phyloP scores from a whole-genome alignment of 2,113 vertebrate genomes.

The Laticauda colubrina region DNA sequence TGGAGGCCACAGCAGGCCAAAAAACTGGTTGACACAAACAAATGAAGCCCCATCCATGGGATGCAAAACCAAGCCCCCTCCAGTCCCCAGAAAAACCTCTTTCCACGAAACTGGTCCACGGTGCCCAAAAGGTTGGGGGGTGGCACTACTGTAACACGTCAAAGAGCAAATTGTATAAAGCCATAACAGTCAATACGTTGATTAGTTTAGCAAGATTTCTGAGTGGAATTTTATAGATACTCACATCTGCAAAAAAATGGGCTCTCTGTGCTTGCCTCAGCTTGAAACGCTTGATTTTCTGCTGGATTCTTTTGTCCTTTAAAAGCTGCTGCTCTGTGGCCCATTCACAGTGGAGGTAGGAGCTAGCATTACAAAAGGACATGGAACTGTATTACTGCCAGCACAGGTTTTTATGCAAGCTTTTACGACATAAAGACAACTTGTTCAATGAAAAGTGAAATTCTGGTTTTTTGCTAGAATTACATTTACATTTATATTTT shows the following conservation, averaged over 20 bases:
- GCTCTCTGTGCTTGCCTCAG: constrained; percentile 96
- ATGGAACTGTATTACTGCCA: constrained; percentile 45
- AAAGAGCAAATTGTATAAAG: neutral
- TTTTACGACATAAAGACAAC: neutral
- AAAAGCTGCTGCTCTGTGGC: constrained; percentile 93
- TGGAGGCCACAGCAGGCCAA: no score
- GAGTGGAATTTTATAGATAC: constrained; percentile 49
- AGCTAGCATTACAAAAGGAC: constrained; percentile 74
- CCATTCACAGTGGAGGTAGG: constrained; percentile 99
- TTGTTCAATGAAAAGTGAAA: neutral
- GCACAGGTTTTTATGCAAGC: constrained; percentile 11
- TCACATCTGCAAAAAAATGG: constrained; percentile 98
- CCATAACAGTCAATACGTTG: constrained; percentile 1
- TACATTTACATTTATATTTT: neutral
- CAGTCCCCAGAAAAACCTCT: no score
- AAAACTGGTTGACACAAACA: no score
- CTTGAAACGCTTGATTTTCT: constrained; percentile 99
- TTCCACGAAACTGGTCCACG: no score
- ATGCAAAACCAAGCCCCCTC: no score
- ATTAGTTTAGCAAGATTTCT: constrained; percentile 14
- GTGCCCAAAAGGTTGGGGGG: no score
- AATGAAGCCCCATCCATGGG: no score
- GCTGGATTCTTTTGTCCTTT: constrained; percentile 99
- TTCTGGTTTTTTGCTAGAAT: neutral
- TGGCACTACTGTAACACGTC: no score